Conservation (phyloP, 30 jellyfish, hydroid and myxozoan species). For the Aurelia sp. region DNA sequence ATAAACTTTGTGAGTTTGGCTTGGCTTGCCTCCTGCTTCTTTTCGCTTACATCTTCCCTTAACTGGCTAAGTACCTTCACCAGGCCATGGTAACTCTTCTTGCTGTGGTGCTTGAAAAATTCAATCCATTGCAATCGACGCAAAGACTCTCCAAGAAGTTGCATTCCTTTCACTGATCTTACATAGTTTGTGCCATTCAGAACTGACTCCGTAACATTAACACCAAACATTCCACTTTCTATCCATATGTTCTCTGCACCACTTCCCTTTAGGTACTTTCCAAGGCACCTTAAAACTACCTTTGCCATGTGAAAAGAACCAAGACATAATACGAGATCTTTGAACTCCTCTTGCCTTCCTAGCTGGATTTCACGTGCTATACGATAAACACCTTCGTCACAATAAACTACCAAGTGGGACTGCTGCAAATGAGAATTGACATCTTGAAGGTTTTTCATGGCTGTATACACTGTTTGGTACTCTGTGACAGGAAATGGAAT, state of each 20-base stretch:
- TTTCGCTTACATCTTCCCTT: not conserved
- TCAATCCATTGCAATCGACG: constrained; percentile 36
- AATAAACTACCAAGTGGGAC: constrained; percentile 11
- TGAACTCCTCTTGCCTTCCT: constrained; percentile 13
- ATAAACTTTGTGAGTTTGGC: no score
- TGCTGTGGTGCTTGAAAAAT: constrained; percentile 28
- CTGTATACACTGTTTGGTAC: constrained; percentile 56
- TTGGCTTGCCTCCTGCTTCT: not conserved
- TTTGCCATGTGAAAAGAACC: constrained; percentile 38
- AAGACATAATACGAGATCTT: constrained; percentile 29
- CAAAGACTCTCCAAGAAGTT: no score
- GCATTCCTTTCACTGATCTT: constrained; percentile 46
- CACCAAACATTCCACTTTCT: constrained; percentile 33
- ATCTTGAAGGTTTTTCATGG: constrained; percentile 37
- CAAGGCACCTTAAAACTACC: constrained; percentile 25
- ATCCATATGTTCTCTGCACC: constrained; percentile 24
- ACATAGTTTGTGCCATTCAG: constrained; percentile 51
- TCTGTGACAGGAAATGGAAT: constrained; percentile 60
- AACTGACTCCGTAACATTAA: constrained; percentile 26
- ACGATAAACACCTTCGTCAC: constrained; percentile 45
- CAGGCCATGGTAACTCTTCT: constrained; percentile 30
- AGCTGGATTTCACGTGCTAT: constrained; percentile 38
- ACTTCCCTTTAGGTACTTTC: constrained; percentile 33
- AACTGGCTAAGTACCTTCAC: constrained; percentile 13
- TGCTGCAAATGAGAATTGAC: constrained; percentile 19